phyloP scores from a whole-genome alignment of 2,113 vertebrate genomes.

The Lepisosteus oculatus region DNA sequence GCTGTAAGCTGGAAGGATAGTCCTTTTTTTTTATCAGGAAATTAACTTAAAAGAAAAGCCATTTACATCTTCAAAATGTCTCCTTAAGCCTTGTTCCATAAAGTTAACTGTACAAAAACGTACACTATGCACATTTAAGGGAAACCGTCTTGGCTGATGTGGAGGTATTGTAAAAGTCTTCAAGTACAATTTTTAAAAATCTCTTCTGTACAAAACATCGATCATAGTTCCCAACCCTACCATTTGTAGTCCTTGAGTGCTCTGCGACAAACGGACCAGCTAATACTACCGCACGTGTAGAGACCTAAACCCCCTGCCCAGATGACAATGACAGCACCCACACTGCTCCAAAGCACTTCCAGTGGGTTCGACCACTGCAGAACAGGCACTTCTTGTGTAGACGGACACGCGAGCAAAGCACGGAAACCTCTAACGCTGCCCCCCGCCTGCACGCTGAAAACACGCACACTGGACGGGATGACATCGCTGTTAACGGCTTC shows the following conservation, averaged over 20 bases:
- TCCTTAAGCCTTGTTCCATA: no score
- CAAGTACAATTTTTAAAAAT: no score
- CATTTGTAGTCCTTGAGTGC: not conserved
- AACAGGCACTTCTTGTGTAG: slow-evolving; percentile 4
- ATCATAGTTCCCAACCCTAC: no score
- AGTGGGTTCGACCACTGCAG: not conserved
- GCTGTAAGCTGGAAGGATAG: no score
- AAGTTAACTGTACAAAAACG: no score
- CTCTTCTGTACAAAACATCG: no score
- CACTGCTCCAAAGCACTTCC: not conserved
- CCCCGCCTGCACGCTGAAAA: not conserved
- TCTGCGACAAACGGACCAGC: not conserved
- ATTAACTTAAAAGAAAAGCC: no score
- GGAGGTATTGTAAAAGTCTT: no score
- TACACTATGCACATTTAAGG: no score
- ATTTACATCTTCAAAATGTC: no score
- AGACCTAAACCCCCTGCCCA: not conserved
- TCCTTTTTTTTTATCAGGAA: no score
- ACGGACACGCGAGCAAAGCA: not conserved
- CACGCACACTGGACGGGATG: not conserved
- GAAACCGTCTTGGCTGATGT: no score
- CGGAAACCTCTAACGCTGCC: not conserved
- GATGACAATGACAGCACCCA: not conserved
- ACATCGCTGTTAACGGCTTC: not conserved
- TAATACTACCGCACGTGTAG: not conserved